Percentiles rank a stretch among this genome's conserved stretches.
phyloP scores from a whole-genome alignment of 2,113 vertebrate genomes.

The Empidonax alnorum region DNA sequence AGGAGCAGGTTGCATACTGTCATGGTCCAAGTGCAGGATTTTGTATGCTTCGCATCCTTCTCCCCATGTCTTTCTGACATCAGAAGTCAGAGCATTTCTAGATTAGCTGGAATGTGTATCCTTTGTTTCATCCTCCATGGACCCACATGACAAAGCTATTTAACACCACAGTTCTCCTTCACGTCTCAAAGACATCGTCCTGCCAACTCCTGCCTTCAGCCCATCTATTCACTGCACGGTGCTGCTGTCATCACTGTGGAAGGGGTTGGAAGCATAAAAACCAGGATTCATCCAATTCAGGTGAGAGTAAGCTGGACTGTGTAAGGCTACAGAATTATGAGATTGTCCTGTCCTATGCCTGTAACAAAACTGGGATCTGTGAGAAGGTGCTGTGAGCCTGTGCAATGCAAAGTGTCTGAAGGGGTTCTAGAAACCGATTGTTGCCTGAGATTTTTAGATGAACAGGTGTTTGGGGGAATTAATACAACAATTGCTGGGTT shows the following conservation, averaged over 20 bases:
- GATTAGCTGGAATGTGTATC: neutral
- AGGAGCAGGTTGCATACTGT: neutral
- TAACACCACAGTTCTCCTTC: conserved; percentile 40
- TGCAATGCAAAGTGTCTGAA: neutral
- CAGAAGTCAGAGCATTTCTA: neutral
- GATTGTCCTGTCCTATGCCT: neutral
- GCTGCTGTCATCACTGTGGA: conserved; percentile 85
- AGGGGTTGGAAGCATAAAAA: conserved; percentile 82
- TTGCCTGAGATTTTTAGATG: neutral
- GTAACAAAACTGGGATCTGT: neutral
- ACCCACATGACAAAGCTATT: neutral
- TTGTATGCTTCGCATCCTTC: neutral
- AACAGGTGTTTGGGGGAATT: neutral
- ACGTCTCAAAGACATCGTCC: conserved; percentile 79
- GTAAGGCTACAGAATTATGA: neutral
- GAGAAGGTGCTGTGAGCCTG: neutral
- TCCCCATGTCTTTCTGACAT: neutral
- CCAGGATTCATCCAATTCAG: conserved; percentile 85
- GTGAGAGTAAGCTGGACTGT: conserved; percentile 48
- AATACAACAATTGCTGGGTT: neutral
- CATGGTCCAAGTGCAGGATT: neutral
- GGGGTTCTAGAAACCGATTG: neutral
- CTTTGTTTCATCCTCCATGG: neutral
- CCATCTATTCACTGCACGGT: conserved; percentile 82
- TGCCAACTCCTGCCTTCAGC: conserved; percentile 83